These are phyloP conservation scores for Pandemis heparana DNA, from an alignment of 2,888 invertebrate genomes.

Conservation along the genomic window DNA sequence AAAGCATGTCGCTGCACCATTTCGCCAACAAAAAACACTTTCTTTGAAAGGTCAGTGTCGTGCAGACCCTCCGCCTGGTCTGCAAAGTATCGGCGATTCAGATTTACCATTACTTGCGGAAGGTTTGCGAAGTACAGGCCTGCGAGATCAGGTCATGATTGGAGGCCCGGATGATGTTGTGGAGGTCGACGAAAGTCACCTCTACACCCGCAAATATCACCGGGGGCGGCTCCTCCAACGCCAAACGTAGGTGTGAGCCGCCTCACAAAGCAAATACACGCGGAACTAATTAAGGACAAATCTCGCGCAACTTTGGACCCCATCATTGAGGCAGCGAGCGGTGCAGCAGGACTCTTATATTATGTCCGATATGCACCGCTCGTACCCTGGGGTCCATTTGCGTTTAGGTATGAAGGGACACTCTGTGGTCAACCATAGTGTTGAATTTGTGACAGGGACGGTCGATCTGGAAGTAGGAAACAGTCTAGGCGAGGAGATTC, in stretches of 20 bases:
- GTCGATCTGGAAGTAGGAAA: not conserved
- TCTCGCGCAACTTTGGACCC: not conserved
- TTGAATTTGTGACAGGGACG: not conserved
- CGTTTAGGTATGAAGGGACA: slow-evolving; percentile 6
- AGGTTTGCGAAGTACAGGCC: slow-evolving; percentile 10
- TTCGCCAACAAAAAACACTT: slow-evolving; percentile 12
- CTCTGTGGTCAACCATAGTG: slow-evolving; percentile 21
- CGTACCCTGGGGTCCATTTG: slow-evolving; percentile 5
- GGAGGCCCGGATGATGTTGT: slow-evolving; percentile 1
- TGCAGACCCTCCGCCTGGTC: slow-evolving; percentile 9
- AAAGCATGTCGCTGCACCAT: not conserved
- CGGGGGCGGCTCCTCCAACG: not conserved
- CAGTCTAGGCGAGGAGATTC: slow-evolving; percentile 1
- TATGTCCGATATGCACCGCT: slow-evolving; percentile 3
- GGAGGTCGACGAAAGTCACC: slow-evolving; percentile 12
- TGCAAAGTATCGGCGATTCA: not conserved
- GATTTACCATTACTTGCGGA: not conserved
- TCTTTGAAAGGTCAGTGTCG: slow-evolving; percentile 10
- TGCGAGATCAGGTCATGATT: not conserved
- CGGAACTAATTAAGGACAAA: not conserved
- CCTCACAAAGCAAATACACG: slow-evolving; percentile 1
- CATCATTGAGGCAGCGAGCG: not conserved
- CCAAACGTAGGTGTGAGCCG: too few relatives aligned
- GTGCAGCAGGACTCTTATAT: not conserved
- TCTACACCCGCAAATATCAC: slow-evolving; percentile 15